A percentile compares a stretch with the other conserved stretches of the same genome.
Evolutionary conservation across 2,113 vertebrate species (phyloP).

Genomic region (Thamnaconus septentrionalis): DNA sequence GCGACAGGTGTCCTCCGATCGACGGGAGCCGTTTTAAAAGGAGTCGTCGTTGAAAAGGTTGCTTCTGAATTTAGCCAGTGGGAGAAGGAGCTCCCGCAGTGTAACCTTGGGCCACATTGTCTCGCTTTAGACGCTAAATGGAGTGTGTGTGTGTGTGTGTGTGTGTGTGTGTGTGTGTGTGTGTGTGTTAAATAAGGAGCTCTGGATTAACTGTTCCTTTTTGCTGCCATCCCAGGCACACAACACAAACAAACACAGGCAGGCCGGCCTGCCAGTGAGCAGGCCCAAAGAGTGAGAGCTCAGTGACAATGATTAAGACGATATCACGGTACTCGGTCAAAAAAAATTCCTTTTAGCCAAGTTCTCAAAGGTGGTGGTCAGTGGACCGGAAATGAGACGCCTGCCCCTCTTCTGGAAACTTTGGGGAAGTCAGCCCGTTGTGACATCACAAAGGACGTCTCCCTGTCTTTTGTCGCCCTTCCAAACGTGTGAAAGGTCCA

Average conservation of each 20-base stretch:
- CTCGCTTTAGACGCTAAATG: conserved; percentile 34
- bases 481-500: too few species aligned
- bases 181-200: conserved; percentile 36
- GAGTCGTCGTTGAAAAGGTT: conserved; percentile 61
- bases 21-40: conserved; percentile 40
- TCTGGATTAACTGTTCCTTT: conserved; percentile 56
- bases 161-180: neutral
- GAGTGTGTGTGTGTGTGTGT: neutral
- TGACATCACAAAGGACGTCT: too few species aligned
- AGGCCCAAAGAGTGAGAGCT: too few species aligned
- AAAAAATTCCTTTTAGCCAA: too few species aligned
- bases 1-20: conserved; percentile 52
- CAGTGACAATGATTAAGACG: too few species aligned
- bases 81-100: conserved; percentile 33
- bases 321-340: too few species aligned
- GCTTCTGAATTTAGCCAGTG: conserved; percentile 62
- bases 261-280: too few species aligned
- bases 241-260: conserved; percentile 1
- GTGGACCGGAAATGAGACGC: too few species aligned
- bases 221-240: conserved; percentile 37
- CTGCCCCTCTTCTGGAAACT: too few species aligned
- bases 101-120: conserved; percentile 53
- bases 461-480: too few species aligned
- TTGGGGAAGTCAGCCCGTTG: too few species aligned
- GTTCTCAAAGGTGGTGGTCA: too few species aligned